phyloP scores from a whole-genome alignment of 2,888 invertebrate species.

The Chesias legatella region DNA sequence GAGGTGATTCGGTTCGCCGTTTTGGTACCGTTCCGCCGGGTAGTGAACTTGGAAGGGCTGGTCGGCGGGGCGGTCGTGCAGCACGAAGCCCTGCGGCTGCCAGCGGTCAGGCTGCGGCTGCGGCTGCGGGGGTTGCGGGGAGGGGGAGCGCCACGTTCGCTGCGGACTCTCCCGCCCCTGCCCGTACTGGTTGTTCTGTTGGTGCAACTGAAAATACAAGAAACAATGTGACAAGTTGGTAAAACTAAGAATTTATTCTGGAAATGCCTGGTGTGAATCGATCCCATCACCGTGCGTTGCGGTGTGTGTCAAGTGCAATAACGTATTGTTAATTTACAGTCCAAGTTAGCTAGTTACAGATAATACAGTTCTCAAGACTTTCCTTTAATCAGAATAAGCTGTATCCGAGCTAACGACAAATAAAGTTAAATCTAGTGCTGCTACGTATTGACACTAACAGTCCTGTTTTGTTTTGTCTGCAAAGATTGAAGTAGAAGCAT shows the following conservation, averaged over 20 bases:
- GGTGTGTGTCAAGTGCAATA: slow-evolving; percentile 7
- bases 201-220: slow-evolving; percentile 52
- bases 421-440: too few relatives aligned
- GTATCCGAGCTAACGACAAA: too few relatives aligned
- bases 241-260: too few relatives aligned
- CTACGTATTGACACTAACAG: too few relatives aligned
- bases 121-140: slow-evolving; percentile 42
- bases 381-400: too few relatives aligned
- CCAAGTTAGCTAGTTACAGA: too few relatives aligned
- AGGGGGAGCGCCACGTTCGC: slow-evolving; percentile 67
- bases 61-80: slow-evolving; percentile 78
- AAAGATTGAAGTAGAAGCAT: too few relatives aligned
- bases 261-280: neutral
- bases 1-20: slow-evolving; percentile 82
- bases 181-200: slow-evolving; percentile 48
- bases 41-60: slow-evolving; percentile 64
- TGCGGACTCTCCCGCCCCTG: slow-evolving; percentile 53
- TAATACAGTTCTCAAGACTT: too few relatives aligned
- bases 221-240: too few relatives aligned
- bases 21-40: slow-evolving; percentile 80
- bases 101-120: slow-evolving; percentile 65
- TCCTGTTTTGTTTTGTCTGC: too few relatives aligned
- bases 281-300: slow-evolving; percentile 9
- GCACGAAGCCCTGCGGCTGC: slow-evolving; percentile 82
- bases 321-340: slow-evolving; percentile 6